These are phyloP conservation scores for Melanocharis versteri DNA, from an alignment of 2,113 vertebrate genomes.

Conservation along the genomic window DNA sequence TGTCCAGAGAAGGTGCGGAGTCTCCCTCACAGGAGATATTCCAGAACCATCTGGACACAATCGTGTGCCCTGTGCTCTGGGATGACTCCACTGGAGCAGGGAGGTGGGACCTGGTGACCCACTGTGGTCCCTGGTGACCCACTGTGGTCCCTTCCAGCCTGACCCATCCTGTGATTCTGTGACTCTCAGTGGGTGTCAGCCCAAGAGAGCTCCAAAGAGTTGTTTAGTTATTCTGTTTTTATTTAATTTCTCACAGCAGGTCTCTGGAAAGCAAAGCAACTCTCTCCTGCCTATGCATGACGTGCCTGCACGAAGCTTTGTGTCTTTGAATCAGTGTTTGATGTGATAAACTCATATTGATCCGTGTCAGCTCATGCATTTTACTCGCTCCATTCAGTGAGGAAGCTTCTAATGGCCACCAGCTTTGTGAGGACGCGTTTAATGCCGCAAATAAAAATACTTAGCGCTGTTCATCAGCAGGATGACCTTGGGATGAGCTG, in stretches of 20 bases:
- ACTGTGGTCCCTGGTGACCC: background rate
- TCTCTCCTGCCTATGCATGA: background rate
- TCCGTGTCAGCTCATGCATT: background rate
- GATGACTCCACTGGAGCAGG: background rate
- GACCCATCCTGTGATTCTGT: background rate
- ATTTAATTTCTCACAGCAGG: background rate
- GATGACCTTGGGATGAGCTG: background rate
- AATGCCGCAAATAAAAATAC: background rate
- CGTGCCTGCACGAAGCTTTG: background rate
- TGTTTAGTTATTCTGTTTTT: background rate
- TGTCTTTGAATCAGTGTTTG: background rate
- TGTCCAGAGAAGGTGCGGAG: background rate
- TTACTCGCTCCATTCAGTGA: background rate
- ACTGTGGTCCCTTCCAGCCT: background rate
- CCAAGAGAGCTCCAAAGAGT: background rate
- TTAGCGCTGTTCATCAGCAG: background rate
- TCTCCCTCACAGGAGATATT: background rate
- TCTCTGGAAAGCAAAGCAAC: background rate
- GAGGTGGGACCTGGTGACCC: background rate
- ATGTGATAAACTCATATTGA: background rate
- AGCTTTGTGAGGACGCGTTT: background rate
- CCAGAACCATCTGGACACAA: background rate
- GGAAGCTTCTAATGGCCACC: background rate
- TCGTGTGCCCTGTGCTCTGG: fast-evolving
- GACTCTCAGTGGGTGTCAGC: background rate